phyloP scores from a whole-genome alignment of 2,113 vertebrate genomes.

The Pelecanus crispus region DNA sequence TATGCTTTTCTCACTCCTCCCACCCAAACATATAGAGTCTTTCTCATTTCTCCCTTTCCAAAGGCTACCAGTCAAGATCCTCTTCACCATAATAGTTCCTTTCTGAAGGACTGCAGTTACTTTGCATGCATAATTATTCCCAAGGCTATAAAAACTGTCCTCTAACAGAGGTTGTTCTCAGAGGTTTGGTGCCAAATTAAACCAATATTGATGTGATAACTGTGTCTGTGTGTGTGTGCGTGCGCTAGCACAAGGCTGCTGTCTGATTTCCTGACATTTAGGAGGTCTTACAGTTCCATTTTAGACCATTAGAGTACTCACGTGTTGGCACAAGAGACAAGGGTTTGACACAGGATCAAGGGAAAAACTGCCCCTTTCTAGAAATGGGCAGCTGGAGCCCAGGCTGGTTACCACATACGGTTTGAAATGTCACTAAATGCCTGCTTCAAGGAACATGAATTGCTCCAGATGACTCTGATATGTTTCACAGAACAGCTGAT shows the following conservation, averaged over 20 bases:
- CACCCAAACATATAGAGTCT: not conserved
- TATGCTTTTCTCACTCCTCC: not conserved
- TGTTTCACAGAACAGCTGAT: not conserved
- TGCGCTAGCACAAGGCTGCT: not conserved
- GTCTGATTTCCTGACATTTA: not conserved
- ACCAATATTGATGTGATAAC: not conserved
- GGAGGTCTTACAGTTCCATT: not conserved
- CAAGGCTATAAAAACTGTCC: not conserved
- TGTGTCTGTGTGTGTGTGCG: not conserved
- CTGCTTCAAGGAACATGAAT: not conserved
- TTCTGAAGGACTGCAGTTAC: not conserved
- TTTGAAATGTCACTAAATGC: not conserved
- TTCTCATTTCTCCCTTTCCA: not conserved
- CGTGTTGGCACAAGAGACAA: not conserved
- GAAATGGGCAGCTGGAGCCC: not conserved
- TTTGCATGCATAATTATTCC: not conserved
- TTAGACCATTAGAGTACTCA: not conserved
- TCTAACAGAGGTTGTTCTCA: not conserved
- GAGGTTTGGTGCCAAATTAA: not conserved
- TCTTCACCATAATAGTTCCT: not conserved
- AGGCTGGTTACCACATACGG: fast-evolving
- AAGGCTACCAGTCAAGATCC: not conserved
- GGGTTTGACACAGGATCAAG: not conserved
- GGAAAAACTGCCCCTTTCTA: not conserved
- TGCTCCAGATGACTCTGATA: not conserved